Conservation (phyloP, 2,888 invertebrate species). For the Dichetophora obliterata region DNA sequence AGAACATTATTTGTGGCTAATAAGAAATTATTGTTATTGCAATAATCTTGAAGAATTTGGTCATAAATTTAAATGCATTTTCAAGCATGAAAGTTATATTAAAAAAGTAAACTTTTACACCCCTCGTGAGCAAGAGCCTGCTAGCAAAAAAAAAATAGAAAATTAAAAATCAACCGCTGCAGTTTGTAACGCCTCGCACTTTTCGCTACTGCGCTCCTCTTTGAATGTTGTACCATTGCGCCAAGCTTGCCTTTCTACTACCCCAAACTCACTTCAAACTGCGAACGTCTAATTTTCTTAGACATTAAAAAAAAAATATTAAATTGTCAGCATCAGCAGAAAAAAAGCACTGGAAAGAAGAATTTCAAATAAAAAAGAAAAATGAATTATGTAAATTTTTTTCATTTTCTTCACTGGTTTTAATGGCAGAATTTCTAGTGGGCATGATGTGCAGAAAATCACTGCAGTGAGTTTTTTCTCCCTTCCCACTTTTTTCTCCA, state of each 20-base stretch:
- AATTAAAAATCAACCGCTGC: slow-evolving; percentile 7
- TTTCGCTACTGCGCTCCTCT: background rate
- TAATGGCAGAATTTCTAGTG: background rate
- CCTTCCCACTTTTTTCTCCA: background rate
- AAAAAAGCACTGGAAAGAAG: background rate
- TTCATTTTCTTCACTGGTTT: background rate
- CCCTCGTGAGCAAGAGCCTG: background rate
- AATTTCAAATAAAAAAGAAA: background rate
- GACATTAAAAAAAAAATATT: too few species aligned
- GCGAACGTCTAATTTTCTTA: too few species aligned
- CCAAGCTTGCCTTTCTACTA: background rate
- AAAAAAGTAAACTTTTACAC: too few species aligned
- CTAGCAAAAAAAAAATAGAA: too few species aligned
- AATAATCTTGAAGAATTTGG: slow-evolving; percentile 9
- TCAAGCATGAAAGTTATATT: background rate
- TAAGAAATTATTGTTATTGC: slow-evolving; percentile 32
- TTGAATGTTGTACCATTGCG: background rate
- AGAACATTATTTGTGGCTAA: slow-evolving; percentile 8
- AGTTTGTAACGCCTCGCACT: background rate
- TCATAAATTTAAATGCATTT: slow-evolving; percentile 21
- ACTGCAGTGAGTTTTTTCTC: background rate
- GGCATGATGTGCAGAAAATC: background rate
- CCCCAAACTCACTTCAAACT: too few species aligned
- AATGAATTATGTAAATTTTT: slow-evolving; percentile 29
- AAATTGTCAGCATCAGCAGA: background rate